Conservation (phyloP, 2,797 vertebrate species). For the Rhabdophis nuchalis region DNA sequence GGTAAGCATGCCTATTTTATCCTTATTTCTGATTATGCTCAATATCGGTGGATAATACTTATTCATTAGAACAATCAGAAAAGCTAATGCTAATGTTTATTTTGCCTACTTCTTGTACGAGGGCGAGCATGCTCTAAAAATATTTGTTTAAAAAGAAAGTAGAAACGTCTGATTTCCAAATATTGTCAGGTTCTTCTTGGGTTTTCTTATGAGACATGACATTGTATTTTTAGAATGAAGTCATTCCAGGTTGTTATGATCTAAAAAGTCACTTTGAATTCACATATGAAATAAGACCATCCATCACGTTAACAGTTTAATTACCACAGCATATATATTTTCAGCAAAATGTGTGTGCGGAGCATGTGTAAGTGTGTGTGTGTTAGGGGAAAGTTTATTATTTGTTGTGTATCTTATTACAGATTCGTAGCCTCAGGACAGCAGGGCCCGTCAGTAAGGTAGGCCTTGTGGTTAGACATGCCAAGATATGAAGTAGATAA, state of each 20-base stretch:
- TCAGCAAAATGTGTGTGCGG: constrained; percentile 64
- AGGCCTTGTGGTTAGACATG: constrained; percentile 69
- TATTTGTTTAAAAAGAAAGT: constrained; percentile 5
- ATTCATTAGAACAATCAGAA: not conserved
- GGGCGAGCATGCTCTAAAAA: not conserved
- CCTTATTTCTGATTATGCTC: not conserved
- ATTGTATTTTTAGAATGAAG: constrained; percentile 49
- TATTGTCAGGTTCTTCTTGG: constrained; percentile 46
- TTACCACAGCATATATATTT: constrained; percentile 94
- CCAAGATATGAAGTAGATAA: constrained; percentile 72
- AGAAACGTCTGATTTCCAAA: constrained; percentile 18
- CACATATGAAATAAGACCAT: constrained; percentile 85
- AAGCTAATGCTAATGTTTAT: not conserved
- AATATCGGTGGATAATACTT: not conserved
- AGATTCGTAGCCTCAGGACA: constrained; percentile 78
- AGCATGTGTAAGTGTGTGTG: not conserved
- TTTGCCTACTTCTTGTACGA: not conserved
- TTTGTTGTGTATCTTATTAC: constrained; percentile 89
- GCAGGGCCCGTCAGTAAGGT: constrained; percentile 67
- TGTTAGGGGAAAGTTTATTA: constrained; percentile 65
- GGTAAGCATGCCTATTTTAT: not conserved
- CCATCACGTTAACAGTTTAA: constrained; percentile 99
- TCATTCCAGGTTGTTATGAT: constrained; percentile 58
- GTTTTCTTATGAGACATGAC: constrained; percentile 42
- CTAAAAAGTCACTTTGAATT: constrained; percentile 76